A percentile compares a stretch with the other conserved stretches of the same genome.
phyloP scores from a whole-genome alignment of 2,888 invertebrate genomes.

The Folsomia manolachei region DNA sequence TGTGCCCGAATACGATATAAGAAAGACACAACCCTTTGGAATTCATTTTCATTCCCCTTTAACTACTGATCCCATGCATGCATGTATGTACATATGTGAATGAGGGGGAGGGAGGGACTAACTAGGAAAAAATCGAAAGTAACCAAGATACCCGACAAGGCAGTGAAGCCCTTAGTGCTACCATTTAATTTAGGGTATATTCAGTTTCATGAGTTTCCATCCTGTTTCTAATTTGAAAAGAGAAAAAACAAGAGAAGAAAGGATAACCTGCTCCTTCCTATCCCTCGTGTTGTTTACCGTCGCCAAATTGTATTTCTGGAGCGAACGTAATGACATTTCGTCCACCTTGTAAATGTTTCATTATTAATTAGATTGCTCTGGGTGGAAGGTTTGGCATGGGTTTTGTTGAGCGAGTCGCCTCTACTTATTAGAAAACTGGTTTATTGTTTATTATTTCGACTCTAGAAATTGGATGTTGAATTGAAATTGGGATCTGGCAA shows the following conservation, averaged over 20 bases:
- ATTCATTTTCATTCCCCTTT: neutral
- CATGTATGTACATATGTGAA: neutral
- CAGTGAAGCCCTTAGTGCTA: too few relatives aligned
- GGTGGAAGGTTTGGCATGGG: too few relatives aligned
- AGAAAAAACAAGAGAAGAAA: neutral
- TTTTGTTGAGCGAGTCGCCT: too few relatives aligned
- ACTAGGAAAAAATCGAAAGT: neutral
- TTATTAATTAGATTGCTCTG: slow-evolving; percentile 43
- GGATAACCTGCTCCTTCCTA: neutral
- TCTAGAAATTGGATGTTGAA: neutral
- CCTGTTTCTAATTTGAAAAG: slow-evolving; percentile 15
- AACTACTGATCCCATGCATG: neutral
- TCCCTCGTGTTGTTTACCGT: slow-evolving; percentile 14
- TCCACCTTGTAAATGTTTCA: slow-evolving; percentile 35
- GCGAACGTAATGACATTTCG: slow-evolving; percentile 12
- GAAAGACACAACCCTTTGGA: neutral
- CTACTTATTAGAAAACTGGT: slow-evolving; percentile 12
- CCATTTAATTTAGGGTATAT: slow-evolving; percentile 19
- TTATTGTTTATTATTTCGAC: neutral
- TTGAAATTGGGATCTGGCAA: neutral
- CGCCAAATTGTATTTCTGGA: slow-evolving; percentile 14
- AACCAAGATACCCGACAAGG: neutral
- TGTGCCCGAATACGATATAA: neutral
- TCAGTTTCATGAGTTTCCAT: slow-evolving; percentile 10
- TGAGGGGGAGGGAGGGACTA: slow-evolving; percentile 3